phyloP scores from a whole-genome alignment of 92 coral and sea anemone genomes.

The Actinernus sp. region DNA sequence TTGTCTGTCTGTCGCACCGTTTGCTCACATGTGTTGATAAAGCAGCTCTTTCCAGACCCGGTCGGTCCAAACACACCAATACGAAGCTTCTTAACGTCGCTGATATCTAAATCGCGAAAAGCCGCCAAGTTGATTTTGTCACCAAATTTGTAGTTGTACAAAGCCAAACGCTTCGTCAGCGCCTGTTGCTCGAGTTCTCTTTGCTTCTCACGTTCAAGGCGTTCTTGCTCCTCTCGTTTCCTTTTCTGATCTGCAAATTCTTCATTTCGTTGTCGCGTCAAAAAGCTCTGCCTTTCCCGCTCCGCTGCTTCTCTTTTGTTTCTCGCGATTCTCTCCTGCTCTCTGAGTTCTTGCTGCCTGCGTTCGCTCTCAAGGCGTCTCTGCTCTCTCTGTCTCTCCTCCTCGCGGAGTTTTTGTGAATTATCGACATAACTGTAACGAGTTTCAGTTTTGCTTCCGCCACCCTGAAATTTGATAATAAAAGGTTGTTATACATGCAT shows the following conservation, averaged over 20 bases:
- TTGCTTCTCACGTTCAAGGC: constrained; percentile 7
- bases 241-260: constrained; percentile 14
- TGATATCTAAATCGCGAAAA: constrained; percentile 16
- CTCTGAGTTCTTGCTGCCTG: constrained; percentile 15
- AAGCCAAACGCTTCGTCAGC: constrained; percentile 23
- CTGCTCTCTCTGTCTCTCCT: constrained; percentile 20
- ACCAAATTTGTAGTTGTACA: constrained; percentile 48
- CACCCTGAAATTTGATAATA: too few species aligned
- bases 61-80: constrained; percentile 76
- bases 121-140: constrained; percentile 20
- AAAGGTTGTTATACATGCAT: too few species aligned
- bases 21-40: constrained; percentile 66
- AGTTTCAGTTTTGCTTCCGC: constrained; percentile 47
- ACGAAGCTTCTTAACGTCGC: constrained; percentile 49
- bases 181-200: constrained; percentile 26
- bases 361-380: constrained; percentile 42
- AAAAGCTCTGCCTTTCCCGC: constrained; percentile 18
- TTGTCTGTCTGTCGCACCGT: constrained; percentile 55
- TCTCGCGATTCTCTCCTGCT: constrained; percentile 18
- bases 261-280: constrained; percentile 38
- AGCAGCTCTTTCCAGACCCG: constrained; percentile 77
- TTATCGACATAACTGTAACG: constrained; percentile 55
- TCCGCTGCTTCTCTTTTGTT: constrained; percentile 24
- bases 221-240: constrained; percentile 10
- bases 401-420: constrained; percentile 6